Evolutionary conservation across 2,888 invertebrate species (phyloP), one percentile per base, ranked within the genome.

Genomic region (Coenonympha arcania): DNA sequence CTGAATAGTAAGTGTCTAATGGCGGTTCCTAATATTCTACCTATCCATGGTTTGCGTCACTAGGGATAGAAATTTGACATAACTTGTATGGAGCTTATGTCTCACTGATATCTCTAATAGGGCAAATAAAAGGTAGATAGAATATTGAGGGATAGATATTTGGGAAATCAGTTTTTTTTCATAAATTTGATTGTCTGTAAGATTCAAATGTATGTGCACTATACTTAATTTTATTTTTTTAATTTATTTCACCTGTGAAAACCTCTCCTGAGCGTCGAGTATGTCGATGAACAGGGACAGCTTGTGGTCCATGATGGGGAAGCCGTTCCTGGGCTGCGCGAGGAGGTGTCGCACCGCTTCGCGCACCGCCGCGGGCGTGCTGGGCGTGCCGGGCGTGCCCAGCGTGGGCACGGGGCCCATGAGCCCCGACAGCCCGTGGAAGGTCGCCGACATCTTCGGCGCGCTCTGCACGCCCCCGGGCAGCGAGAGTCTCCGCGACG

Each of bases 201-300:
- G n/a, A n/a, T n/a, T n/a, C n/a, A n/a, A n/a, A n/a, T n/a, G n/a
- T n/a, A n/a, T n/a, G n/a, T n/a, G n/a, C n/a, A n/a, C n/a, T n/a
- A n/a, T n/a, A n/a, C n/a, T n/a, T n/a, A n/a, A n/a, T n/a, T n/a
- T n/a, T n/a, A n/a, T n/a, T n/a, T n/a, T n/a, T n/a, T n/a, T n/a
- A 22, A 31, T 15, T 2, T 6, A 19, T 5, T 42, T 62, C 69
- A 93, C 93, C 93, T 93, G 91, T 69, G 93, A 92, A 71, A 94
- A 91, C 71, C 90, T 88, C 73, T 93, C 92, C 87, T 94, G 93
- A 47, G 93, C 91, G 73, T 93, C 93, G 75, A 94, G 88, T 64
- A 94, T 93, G 69, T 94, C 93, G 72, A 93, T 91, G 82, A 93
- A 93, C 41, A 94, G 88, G 34, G 91, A 89, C 69, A 93, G 88